Evolutionary conservation across 1,140 invertebrate genomes (phyloP), one percentile per base, ranked within the genome.

Genomic region (Anastrepha ludens): DNA sequence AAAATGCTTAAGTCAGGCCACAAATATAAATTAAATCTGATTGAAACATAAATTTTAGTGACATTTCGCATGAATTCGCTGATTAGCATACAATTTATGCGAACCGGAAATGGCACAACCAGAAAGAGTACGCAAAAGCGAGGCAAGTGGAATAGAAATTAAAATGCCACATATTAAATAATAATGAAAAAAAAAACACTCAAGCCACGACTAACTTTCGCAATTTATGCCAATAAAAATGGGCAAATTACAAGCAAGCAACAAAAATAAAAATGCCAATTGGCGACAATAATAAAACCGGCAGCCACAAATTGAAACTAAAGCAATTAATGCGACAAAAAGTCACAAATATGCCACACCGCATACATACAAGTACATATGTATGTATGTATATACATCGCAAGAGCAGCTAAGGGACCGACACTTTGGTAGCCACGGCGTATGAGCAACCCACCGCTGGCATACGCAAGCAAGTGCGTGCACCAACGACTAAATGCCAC

Each of bases 1-100:
- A 44, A 44, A 74, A 55, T 11, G 11, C 50, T 8, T 0, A 11
- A 55, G 6, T 55, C 50, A 2, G 50, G 11, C 67, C 67, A 11
- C 67, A 44, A 74, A 74, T 47, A 74, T 44, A 39, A 74, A 74
- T 74, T 74, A 74, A 74, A 74, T 74, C 44, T 74, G 67, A 47
- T 74, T 74, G 67, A 44, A 74, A 74, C 67, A 74, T n/a, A 47
- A 74, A 74, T 67, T 74, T 67, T 39, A 41, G 64, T 67, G 29
- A 67, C 13, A 13, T 64, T 67, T 74, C 13, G 39, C 44, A 44
- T 47, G 67, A 74, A 74, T 44, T 44, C 39, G 67, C 41, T 47
- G 41, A 74, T 74, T 47, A 74, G n/a, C 41, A 74, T 74, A 47
- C 13, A 74, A 74, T 74, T 67, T 67, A 74, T 74, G 13, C 6